These are phyloP conservation scores for Chamaetylas fuelleborni DNA, from an alignment of 2,113 vertebrate species.

Conservation along the genomic window DNA sequence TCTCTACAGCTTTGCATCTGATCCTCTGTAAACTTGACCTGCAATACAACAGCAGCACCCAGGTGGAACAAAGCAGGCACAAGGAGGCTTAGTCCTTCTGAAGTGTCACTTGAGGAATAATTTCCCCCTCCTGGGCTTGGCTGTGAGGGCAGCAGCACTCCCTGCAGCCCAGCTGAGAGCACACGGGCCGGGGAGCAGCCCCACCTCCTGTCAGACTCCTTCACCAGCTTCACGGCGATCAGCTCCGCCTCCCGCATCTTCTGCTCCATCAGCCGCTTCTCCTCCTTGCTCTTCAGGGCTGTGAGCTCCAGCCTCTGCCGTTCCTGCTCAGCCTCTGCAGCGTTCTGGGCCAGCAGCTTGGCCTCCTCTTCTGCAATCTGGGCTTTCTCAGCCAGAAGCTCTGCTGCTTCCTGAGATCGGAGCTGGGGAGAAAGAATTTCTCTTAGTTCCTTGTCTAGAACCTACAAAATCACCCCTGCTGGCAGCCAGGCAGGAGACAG, in stretches of 20 bases:
- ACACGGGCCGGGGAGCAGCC: neutral
- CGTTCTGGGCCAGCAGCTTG: constrained; percentile 90
- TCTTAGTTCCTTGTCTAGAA: neutral
- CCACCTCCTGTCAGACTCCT: constrained; percentile 90
- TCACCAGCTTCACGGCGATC: constrained; percentile 89
- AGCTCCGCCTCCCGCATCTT: constrained; percentile 92
- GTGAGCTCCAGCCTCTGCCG: constrained; percentile 87
- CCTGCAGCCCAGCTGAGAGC: neutral
- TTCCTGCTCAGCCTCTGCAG: constrained; percentile 90
- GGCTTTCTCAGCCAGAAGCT: constrained; percentile 91
- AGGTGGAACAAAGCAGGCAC: neutral
- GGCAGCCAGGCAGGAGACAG: neutral
- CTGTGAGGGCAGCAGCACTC: neutral
- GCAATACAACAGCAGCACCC: neutral
- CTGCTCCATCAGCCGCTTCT: constrained; percentile 91
- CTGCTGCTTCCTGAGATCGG: constrained; percentile 88
- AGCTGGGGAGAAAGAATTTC: constrained; percentile 64
- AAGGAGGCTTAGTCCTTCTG: neutral
- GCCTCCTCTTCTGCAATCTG: constrained; percentile 93
- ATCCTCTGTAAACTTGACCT: neutral
- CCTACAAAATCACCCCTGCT: neutral
- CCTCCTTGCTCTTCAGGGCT: constrained; percentile 89
- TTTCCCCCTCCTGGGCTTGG: neutral
- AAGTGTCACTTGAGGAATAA: neutral
- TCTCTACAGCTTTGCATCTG: neutral